Evolutionary conservation across 1,140 invertebrate genomes (phyloP).

Genomic region (Drosophila serrata): DNA sequence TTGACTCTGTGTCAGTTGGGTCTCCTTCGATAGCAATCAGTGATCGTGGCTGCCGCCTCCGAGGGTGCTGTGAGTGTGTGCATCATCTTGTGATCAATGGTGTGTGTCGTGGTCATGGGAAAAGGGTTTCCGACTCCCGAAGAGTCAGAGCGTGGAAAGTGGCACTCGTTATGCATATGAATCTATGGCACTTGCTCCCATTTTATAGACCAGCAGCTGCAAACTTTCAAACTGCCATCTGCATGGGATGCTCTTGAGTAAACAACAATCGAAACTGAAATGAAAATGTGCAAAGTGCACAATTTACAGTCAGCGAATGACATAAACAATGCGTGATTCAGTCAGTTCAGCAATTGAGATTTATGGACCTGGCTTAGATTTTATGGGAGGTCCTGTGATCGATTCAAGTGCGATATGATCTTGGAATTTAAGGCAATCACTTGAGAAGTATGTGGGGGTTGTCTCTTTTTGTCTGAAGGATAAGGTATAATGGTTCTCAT

Average conservation of each 20-base stretch:
- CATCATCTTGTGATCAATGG: conserved; percentile 67
- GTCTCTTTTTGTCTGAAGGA: not conserved
- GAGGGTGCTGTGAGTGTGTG: conserved; percentile 23
- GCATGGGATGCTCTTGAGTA: conserved; percentile 54
- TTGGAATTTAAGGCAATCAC: conserved; percentile 31
- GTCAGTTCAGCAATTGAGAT: conserved; percentile 65
- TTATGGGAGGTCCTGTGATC: conserved; percentile 49
- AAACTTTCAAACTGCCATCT: conserved; percentile 51
- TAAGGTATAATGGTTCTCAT: not conserved
- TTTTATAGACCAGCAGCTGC: conserved; percentile 47
- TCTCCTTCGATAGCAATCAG: conserved; percentile 58
- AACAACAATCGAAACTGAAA: conserved; percentile 54
- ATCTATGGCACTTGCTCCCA: conserved; percentile 54
- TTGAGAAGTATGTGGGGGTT: conserved; percentile 14
- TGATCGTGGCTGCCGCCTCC: conserved; percentile 64
- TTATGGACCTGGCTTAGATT: conserved; percentile 55
- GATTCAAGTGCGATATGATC: conserved; percentile 56
- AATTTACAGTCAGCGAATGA: conserved; percentile 15
- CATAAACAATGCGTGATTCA: conserved; percentile 42
- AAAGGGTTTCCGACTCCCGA: conserved; percentile 43
- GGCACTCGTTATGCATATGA: conserved; percentile 63
- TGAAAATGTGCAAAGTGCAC: conserved; percentile 39
- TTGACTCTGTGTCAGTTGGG: conserved; percentile 78
- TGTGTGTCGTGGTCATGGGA: conserved; percentile 66
- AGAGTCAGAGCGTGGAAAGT: conserved; percentile 67